Percentiles rank a stretch among this genome's conserved stretches.
phyloP scores from a whole-genome alignment of 2,113 vertebrate species.

The Myotis lucifugus region DNA sequence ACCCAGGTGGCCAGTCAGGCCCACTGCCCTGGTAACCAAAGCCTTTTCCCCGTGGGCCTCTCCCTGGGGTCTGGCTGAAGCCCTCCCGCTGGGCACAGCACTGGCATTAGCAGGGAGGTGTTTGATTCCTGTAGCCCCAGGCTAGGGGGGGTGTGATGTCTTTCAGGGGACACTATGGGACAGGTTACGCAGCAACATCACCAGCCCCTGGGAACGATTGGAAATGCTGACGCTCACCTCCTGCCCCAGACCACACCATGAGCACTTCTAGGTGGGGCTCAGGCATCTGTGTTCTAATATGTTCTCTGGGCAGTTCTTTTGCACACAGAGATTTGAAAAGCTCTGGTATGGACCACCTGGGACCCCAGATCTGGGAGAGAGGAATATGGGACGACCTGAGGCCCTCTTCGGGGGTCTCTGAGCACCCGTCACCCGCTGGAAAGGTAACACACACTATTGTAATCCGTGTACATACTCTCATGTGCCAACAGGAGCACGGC shows the following conservation, averaged over 20 bases:
- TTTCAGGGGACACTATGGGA: neutral
- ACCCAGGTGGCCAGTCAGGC: neutral
- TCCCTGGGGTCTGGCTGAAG: neutral
- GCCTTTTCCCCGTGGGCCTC: neutral
- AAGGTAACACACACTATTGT: neutral
- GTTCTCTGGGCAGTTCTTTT: neutral
- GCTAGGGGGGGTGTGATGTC: neutral
- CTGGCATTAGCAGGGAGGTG: neutral
- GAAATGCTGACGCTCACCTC: neutral
- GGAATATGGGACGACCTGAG: neutral
- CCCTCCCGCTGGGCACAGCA: neutral
- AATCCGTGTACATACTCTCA: no score
- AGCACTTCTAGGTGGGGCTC: neutral
- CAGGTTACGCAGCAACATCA: accelerated
- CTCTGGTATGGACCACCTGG: neutral
- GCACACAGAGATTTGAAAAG: neutral
- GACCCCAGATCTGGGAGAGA: neutral
- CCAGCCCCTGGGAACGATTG: neutral
- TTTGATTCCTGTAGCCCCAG: neutral
- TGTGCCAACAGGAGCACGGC: neutral
- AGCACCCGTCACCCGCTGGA: neutral
- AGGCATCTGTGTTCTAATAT: neutral
- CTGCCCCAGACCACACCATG: neutral
- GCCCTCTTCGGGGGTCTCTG: neutral
- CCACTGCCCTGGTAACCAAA: neutral